Percentiles rank a stretch among this genome's conserved stretches.
Conservation (phyloP, 2,888 invertebrate genomes). For the Mamestra brassicae region DNA sequence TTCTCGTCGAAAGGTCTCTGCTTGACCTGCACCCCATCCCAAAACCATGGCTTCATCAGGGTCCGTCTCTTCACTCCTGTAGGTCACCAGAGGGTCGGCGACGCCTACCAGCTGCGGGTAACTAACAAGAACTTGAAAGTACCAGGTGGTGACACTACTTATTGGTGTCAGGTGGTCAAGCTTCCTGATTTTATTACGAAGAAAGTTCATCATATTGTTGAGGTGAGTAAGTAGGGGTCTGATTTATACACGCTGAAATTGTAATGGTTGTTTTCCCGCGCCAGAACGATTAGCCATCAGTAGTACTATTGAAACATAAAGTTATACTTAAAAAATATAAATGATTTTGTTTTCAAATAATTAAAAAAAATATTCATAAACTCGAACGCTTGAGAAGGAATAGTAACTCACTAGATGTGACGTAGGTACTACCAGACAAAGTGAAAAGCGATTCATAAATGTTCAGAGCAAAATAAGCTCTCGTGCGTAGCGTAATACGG, state of each 20-base stretch:
- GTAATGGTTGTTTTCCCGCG: too few species aligned
- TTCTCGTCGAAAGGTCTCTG: constrained; percentile 93
- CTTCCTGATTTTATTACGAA: constrained; percentile 92
- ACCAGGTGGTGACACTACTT: constrained; percentile 97
- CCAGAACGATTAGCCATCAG: too few species aligned
- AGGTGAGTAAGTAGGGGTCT: constrained; percentile 83
- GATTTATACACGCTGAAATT: not conserved
- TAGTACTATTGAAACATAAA: too few species aligned
- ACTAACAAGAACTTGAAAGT: constrained; percentile 93
- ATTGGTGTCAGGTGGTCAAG: constrained; percentile 98
- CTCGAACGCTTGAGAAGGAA: too few species aligned
- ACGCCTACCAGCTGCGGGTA: constrained; percentile 91
- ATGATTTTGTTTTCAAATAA: too few species aligned
- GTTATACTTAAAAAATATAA: too few species aligned
- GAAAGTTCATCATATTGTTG: constrained; percentile 95
- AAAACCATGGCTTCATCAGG: constrained; percentile 94
- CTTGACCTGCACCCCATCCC: constrained; percentile 87
- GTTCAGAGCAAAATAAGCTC: too few species aligned
- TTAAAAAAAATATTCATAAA: too few species aligned
- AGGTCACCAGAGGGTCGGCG: constrained; percentile 76
- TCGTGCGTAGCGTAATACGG: too few species aligned
- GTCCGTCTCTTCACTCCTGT: constrained; percentile 92
- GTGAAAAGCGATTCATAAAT: too few species aligned
- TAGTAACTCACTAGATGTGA: too few species aligned
- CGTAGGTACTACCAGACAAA: too few species aligned